Evolutionary conservation across 2,888 invertebrate genomes (phyloP), one percentile per base, ranked within the genome.

Genomic region (Dryadula phaetusa): DNA sequence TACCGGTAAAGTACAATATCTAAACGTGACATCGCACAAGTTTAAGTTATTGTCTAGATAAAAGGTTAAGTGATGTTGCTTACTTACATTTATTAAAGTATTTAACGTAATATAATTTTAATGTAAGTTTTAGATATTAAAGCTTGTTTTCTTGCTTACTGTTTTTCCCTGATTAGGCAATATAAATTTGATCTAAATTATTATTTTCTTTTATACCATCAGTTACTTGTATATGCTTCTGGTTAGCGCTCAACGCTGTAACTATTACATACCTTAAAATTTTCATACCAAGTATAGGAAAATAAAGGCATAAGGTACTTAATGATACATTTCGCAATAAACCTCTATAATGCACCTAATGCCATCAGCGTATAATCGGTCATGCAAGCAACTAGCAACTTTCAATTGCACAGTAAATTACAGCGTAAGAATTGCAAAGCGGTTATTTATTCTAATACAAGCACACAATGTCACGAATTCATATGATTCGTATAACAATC

Each of bases 401-500:
- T 69, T 69, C 71, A 64, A 70, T 62, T 56, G 61, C 64, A 70
- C 44, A 58, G 46, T 66, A 69, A 66, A 69, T 68, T 70, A 70
- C 65, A 68, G 65, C 67, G 49, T 61, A 70, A 60, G 63, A 66
- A 68, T 69, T 66, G 64, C 71, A 66, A 71, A 71, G 64, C 66
- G 47, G 49, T 62, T 42, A 40, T 62, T 64, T 52, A 71, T 66
- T 69, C 64, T 66, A 69, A 68, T 66, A 64, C 66, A 40, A 40
- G 16, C 52, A 20, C 32, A 34, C 58, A 64, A 52, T 69, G 66
- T 66, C 67, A 69, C 66, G 69, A 71, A 69, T 66, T 69, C 58
- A 58, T 71, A 69, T 71, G 66, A 69, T 64, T 66, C 62, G 64
- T 69, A 64, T 52, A 69, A 66, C 62, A 60, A 74, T 72, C 65